Evolutionary conservation across 2,797 vertebrate species (phyloP), one percentile per base, ranked within the genome.

Genomic region (Coilia nasus): DNA sequence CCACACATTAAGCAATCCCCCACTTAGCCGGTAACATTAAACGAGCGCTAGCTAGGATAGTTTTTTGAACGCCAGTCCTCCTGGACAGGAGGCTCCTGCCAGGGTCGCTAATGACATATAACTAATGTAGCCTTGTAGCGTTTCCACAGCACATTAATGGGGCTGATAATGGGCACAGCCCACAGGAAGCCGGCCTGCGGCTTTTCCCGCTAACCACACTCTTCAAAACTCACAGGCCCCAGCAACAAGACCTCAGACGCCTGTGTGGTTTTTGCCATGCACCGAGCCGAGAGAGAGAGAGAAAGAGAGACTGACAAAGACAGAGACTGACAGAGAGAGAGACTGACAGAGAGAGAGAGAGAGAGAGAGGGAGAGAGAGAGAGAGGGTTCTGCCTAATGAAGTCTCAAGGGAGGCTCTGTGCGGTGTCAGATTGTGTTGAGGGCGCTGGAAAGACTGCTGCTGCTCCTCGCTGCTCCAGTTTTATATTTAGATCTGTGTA

Each of bases 371-470:
- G 50, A 54, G 2, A 41, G 50, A 54, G 7, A 54, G 7, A 54
- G 50, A 54, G 9, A 54, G 50, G 67, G 10, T 75, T 41, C 28
- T 35, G 67, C 67, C 59, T 89, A 84, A 84, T 82, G 82, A 83
- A 57, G 81, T 87, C 83, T 85, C 84, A 1, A 1, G 54, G 84
- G 85, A 85, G 35, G 86, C 44, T 31, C 31, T 41, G 67, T 31
- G 28, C 62, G 2, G 67, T 75, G 67, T 75, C 67, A 75, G 67
- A 75, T 75, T 28, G n/a, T 9, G n/a, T 25, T 1, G 28, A 75
- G 31, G 31, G 67, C 28, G 28, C 6, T 4, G 0, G 1, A 1
- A 17, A 75, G 67, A 75, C 67, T 75, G 67, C 67, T 17, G 67
- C 25, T 31, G 28, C 67, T 75, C 67, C 28, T 54, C 7, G 50